Percentiles rank a stretch among this genome's conserved stretches.
Conservation (phyloP, 2,113 vertebrate genomes). For the Elaphurus davidianus region DNA sequence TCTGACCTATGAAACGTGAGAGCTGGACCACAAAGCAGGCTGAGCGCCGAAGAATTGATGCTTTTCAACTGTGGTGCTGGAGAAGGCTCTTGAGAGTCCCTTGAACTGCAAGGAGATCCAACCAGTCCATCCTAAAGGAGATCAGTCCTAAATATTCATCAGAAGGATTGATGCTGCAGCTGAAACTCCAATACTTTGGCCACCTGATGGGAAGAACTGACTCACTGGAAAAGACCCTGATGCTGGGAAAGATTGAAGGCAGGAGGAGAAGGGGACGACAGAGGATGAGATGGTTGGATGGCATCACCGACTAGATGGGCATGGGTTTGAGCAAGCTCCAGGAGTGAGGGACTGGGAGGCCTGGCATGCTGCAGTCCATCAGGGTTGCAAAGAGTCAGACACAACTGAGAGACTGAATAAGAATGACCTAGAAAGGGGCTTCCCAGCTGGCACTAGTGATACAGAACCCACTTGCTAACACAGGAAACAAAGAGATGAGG, state of each 20-base stretch:
- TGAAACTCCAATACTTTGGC: neutral
- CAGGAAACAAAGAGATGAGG: neutral
- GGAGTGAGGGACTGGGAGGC: neutral
- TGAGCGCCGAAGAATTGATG: rapidly evolving
- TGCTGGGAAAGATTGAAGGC: neutral
- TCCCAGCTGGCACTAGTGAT: rapidly evolving
- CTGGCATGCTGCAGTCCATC: neutral
- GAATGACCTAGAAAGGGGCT: neutral
- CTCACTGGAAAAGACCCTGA: neutral
- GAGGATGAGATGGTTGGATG: neutral
- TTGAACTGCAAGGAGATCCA: neutral
- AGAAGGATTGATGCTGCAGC: neutral
- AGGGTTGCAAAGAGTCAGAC: neutral
- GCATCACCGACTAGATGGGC: neutral
- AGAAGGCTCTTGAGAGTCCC: neutral
- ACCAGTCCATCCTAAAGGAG: neutral
- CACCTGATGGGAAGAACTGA: neutral
- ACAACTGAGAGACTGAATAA: neutral
- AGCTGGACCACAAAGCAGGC: rapidly evolving
- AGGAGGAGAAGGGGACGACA: neutral
- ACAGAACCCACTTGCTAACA: neutral
- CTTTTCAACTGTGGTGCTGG: neutral
- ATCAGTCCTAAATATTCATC: neutral
- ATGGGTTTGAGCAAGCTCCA: rapidly evolving
- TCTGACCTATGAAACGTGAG: neutral